phyloP scores from a whole-genome alignment of 2,888 invertebrate genomes.

The Pomacea canaliculata region DNA sequence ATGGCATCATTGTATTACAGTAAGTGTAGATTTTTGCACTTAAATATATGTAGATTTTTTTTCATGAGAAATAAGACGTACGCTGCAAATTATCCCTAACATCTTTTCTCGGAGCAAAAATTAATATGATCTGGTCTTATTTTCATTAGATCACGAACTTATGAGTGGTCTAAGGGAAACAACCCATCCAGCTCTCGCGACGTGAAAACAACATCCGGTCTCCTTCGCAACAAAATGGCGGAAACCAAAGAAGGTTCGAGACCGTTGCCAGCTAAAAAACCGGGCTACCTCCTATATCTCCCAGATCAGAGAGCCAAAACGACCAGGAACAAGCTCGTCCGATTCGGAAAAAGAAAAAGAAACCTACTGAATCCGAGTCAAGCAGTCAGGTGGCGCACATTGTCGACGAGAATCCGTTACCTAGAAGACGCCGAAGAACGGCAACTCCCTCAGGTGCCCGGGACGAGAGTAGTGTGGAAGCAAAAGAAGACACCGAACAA shows the following conservation, averaged over 20 bases:
- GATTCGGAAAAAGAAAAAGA: slow-evolving; percentile 52
- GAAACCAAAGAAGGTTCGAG: slow-evolving; percentile 14
- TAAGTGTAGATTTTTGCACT: too few species aligned
- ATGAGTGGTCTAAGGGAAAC: neutral
- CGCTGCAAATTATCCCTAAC: too few species aligned
- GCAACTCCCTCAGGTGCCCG: slow-evolving; percentile 6
- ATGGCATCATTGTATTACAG: too few species aligned
- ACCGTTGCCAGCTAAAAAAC: slow-evolving; percentile 21
- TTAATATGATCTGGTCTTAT: too few species aligned
- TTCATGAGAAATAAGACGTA: too few species aligned
- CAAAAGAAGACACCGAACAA: slow-evolving; percentile 33
- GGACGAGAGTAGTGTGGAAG: slow-evolving; percentile 29
- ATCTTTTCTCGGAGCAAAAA: too few species aligned
- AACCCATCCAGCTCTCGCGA: neutral
- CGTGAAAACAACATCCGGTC: neutral
- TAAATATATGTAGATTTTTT: too few species aligned
- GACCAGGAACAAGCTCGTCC: slow-evolving; percentile 41
- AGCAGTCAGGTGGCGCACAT: slow-evolving; percentile 3
- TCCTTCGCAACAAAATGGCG: slow-evolving; percentile 25
- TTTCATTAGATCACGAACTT: too few species aligned
- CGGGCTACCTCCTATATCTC: slow-evolving; percentile 45
- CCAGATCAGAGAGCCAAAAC: slow-evolving; percentile 27
- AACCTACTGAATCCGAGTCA: slow-evolving; percentile 36
- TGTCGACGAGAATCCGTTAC: slow-evolving; percentile 29
- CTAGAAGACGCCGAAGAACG: slow-evolving; percentile 32